A percentile compares a stretch with the other conserved stretches of the same genome.
Evolutionary conservation across 2,797 vertebrate species (phyloP).

Genomic region (Coreius guichenoti): DNA sequence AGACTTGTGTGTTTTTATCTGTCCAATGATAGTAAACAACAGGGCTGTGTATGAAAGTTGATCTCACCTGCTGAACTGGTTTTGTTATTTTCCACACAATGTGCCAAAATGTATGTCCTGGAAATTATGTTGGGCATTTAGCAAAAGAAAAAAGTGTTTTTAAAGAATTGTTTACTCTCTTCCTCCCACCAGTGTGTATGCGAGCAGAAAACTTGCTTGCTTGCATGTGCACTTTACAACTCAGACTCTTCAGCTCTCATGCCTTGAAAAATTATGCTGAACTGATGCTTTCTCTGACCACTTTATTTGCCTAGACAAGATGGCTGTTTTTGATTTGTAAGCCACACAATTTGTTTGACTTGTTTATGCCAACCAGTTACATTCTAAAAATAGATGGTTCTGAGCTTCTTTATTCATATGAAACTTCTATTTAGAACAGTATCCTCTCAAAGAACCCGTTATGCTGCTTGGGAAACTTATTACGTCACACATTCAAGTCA

Average conservation of each 20-base stretch:
- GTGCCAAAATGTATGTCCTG: neutral
- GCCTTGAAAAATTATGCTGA: neutral
- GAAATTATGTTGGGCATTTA: neutral
- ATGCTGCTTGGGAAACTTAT: neutral
- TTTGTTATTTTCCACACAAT: conserved; percentile 1
- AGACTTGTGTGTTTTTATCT: neutral
- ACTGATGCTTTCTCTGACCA: neutral
- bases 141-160: neutral
- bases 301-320: neutral
- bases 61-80: neutral
- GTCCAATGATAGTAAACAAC: neutral
- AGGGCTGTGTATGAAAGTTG: neutral
- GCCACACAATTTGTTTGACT: neutral
- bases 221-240: neutral
- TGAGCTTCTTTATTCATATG: neutral
- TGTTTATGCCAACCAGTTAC: neutral
- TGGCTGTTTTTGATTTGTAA: neutral
- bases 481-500: neutral
- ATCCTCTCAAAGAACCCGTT: neutral
- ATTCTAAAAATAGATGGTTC: neutral
- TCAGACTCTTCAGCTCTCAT: neutral
- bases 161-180: neutral
- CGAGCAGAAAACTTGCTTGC: neutral
- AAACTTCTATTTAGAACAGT: neutral
- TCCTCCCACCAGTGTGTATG: neutral